These are phyloP conservation scores for Vulpes vulpes DNA, from an alignment of 2,113 vertebrate genomes.

Conservation along the genomic window DNA sequence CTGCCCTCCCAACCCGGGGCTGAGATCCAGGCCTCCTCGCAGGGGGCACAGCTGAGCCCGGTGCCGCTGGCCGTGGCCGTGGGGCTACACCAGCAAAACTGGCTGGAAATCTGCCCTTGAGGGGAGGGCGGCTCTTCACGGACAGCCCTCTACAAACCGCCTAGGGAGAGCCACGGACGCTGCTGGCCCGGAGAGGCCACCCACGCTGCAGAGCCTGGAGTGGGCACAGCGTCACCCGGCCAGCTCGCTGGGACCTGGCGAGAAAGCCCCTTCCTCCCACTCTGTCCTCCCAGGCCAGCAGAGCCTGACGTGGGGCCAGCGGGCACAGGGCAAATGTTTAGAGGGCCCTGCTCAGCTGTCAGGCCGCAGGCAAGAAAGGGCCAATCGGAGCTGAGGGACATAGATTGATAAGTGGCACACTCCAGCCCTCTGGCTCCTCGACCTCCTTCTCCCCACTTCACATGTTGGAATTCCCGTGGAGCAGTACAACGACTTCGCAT, in stretches of 20 bases:
- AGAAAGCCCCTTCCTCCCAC: neutral
- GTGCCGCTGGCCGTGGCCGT: neutral
- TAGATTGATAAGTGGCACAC: accelerated
- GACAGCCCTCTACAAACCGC: accelerated
- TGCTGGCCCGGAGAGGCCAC: neutral
- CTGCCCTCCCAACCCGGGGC: no score
- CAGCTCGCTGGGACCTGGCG: no score
- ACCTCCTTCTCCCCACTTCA: neutral
- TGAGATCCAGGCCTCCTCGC: neutral
- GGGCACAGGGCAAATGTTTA: accelerated
- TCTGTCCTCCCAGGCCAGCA: no score
- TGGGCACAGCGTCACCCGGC: no score
- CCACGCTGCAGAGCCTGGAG: neutral
- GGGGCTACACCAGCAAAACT: neutral
- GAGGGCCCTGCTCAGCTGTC: neutral
- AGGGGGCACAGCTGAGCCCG: neutral
- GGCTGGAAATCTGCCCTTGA: neutral
- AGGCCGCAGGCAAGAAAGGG: neutral
- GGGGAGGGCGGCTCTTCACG: neutral
- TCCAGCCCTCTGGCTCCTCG: no score
- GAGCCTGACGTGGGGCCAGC: accelerated
- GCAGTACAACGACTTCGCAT: accelerated
- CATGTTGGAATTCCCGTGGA: accelerated
- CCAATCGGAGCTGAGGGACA: neutral
- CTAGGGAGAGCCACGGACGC: neutral